These are phyloP conservation scores for Acrobasis consociella DNA, from an alignment of 2,888 invertebrate species.

Conservation along the genomic window DNA sequence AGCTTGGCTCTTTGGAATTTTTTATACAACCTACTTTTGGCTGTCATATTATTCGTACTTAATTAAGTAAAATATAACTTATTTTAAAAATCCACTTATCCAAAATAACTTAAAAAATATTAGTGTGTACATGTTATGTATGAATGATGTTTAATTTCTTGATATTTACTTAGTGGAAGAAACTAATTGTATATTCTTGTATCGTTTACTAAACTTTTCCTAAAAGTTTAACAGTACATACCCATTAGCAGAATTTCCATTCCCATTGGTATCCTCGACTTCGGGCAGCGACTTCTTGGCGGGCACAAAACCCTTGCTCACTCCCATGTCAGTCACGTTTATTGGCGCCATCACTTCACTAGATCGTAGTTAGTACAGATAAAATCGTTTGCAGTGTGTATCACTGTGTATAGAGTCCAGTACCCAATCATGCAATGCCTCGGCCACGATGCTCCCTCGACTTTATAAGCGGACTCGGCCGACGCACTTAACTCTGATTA, in stretches of 20 bases:
- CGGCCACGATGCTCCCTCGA: conserved; percentile 34
- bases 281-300: conserved; percentile 68
- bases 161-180: no score
- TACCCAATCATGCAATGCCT: conserved; percentile 66
- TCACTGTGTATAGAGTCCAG: conserved; percentile 51
- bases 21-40: no score
- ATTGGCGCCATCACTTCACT: conserved; percentile 74
- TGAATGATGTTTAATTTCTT: no score
- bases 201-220: neutral
- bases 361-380: conserved; percentile 35
- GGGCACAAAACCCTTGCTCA: conserved; percentile 52
- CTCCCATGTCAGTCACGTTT: conserved; percentile 62
- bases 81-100: no score
- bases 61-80: no score
- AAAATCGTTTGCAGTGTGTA: conserved; percentile 37
- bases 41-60: no score
- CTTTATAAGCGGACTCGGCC: conserved; percentile 59
- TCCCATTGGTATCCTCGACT: conserved; percentile 58
- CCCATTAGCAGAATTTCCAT: conserved; percentile 44
- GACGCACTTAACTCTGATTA: conserved; percentile 29
- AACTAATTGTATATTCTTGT: no score
- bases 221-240: conserved; percentile 38
- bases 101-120: no score
- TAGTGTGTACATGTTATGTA: no score
- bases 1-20: no score